These are phyloP conservation scores for Pangasianodon gigas DNA, from an alignment of 2,113 vertebrate genomes.

Conservation along the genomic window DNA sequence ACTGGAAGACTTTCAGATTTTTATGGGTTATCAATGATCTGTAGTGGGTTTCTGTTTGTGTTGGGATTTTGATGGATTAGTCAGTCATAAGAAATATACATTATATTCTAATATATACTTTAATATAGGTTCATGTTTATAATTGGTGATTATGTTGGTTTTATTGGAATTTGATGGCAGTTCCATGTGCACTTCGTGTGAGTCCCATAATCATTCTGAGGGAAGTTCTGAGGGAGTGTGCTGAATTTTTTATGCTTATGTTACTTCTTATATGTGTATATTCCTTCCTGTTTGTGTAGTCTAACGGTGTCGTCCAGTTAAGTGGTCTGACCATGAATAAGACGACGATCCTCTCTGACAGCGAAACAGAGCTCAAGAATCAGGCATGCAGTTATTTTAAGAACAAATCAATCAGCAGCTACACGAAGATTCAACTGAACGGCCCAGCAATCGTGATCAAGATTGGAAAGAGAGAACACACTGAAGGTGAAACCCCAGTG, in stretches of 20 bases:
- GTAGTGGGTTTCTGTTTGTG: not conserved
- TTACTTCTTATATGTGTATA: not conserved
- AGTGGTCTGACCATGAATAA: accelerated
- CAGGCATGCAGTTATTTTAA: slow-evolving; percentile 54
- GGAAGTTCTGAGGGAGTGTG: not conserved
- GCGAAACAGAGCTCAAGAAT: slow-evolving; percentile 58
- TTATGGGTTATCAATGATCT: too few relatives aligned
- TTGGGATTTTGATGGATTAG: not conserved
- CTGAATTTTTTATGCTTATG: not conserved
- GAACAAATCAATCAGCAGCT: slow-evolving; percentile 64
- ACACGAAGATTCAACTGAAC: slow-evolving; percentile 63
- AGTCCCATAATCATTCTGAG: too few relatives aligned
- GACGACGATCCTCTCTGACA: slow-evolving; percentile 27
- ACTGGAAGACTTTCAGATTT: not conserved
- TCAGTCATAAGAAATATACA: not conserved
- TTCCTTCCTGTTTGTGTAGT: slow-evolving; percentile 54
- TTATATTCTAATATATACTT: not conserved
- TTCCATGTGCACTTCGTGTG: not conserved
- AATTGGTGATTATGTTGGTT: not conserved
- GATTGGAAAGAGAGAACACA: slow-evolving; percentile 39
- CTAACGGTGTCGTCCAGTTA: slow-evolving; percentile 68
- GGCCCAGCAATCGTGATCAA: slow-evolving; percentile 52
- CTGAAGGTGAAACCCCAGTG: slow-evolving; percentile 52
- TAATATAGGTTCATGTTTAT: not conserved
- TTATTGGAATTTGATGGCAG: not conserved